Conservation (phyloP, 2,797 vertebrate genomes). For the Spinus olivaceus region DNA sequence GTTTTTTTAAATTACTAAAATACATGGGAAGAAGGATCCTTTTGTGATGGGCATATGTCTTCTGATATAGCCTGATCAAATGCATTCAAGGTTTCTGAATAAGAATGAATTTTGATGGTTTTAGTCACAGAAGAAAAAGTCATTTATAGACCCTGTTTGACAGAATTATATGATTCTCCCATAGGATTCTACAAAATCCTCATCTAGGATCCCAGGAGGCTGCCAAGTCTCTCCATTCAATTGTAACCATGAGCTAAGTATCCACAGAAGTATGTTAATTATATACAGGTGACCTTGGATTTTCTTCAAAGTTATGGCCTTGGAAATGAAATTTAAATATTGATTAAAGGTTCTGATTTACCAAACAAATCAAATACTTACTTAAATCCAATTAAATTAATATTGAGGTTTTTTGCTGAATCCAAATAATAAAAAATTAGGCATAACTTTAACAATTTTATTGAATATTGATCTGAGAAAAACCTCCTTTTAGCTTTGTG, state of each 20-base stretch:
- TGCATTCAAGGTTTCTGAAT: not conserved
- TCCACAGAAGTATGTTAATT: not conserved
- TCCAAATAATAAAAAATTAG: not conserved
- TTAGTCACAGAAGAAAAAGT: not conserved
- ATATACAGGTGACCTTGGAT: not conserved
- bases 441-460: not conserved
- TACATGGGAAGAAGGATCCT: not conserved
- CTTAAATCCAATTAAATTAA: not conserved
- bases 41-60: not conserved
- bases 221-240: not conserved
- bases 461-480: not conserved
- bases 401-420: rapidly evolving
- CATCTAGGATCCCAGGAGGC: not conserved
- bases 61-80: not conserved
- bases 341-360: not conserved
- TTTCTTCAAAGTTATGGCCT: not conserved
- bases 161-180: not conserved
- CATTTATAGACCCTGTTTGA: not conserved
- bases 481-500: not conserved
- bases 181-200: not conserved
- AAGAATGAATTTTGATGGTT: not conserved
- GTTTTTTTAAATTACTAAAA: not conserved
- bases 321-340: not conserved
- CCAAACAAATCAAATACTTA: not conserved
- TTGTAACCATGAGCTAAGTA: not conserved